Percentiles rank a stretch among this genome's conserved stretches.
Conservation (phyloP, 1,140 invertebrate species). For the Phocides pigmalion region DNA sequence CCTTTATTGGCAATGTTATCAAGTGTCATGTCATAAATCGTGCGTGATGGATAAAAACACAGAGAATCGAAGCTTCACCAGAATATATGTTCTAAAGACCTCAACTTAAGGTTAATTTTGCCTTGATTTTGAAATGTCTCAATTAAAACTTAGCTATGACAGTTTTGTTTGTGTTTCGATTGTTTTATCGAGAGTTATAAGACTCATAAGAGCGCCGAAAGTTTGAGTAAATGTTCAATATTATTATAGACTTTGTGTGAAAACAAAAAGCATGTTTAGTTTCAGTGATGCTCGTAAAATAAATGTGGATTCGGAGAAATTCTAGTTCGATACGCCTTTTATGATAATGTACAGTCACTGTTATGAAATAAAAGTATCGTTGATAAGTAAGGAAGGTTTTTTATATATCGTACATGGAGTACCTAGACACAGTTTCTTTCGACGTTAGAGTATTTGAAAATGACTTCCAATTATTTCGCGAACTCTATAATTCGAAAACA, state of each 20-base stretch:
- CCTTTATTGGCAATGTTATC: conserved; percentile 62
- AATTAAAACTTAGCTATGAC: conserved; percentile 17
- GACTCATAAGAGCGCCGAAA: conserved; percentile 6
- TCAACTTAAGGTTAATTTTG: background rate
- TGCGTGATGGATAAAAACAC: conserved; percentile 4
- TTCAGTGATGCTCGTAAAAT: conserved; percentile 4
- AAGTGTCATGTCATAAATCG: conserved; percentile 57
- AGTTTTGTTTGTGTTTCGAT: conserved; percentile 7
- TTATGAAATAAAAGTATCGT: background rate
- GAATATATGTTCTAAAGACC: background rate
- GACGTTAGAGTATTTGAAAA: too few species aligned
- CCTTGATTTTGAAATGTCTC: background rate
- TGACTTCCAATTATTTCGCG: too few species aligned
- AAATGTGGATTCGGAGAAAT: conserved; percentile 5
- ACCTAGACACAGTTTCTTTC: too few species aligned
- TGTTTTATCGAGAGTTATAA: conserved; percentile 5
- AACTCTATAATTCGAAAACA: too few species aligned
- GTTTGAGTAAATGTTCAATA: conserved; percentile 13
- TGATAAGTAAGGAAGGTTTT: too few species aligned
- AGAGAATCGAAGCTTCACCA: background rate
- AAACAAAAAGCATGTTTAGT: conserved; percentile 18
- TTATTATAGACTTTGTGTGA: conserved; percentile 13
- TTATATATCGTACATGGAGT: too few species aligned
- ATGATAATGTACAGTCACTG: conserved; percentile 14
- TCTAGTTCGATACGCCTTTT: conserved; percentile 3